Conservation (phyloP, 2,888 invertebrate species). For the Melieria omissa region DNA sequence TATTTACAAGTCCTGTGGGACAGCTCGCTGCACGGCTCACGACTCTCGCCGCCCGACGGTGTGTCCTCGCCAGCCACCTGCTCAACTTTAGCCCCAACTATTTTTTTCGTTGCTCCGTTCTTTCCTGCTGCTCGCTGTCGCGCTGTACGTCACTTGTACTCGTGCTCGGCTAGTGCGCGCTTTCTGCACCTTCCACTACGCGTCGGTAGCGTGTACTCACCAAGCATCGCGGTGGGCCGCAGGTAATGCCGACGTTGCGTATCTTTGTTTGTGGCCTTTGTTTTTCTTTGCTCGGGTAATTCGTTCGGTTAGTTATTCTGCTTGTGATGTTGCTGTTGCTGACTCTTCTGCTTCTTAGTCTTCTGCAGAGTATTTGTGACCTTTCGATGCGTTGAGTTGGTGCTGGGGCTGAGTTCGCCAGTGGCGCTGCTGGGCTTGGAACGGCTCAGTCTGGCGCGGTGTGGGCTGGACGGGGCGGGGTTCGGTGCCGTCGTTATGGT, state of each 20-base stretch:
- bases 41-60: no score
- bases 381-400: conserved; percentile 5
- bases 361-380: conserved; percentile 20
- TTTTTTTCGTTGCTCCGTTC: neutral
- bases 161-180: neutral
- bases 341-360: conserved; percentile 35
- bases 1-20: conserved; percentile 65
- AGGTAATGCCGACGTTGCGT: conserved; percentile 54
- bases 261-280: conserved; percentile 51
- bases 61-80: neutral
- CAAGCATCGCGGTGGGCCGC: conserved; percentile 7
- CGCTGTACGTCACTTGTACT: conserved; percentile 18
- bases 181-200: conserved; percentile 1
- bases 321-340: conserved; percentile 15
- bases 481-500: conserved; percentile 53
- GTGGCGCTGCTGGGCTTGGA: conserved; percentile 10
- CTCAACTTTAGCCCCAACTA: conserved; percentile 22
- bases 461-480: neutral
- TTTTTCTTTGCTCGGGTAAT: conserved; percentile 36
- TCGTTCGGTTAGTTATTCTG: conserved; percentile 37
- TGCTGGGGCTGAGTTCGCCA: neutral
- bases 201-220: neutral
- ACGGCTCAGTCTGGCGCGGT: no score
- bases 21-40: conserved; percentile 37
- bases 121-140: neutral